Percentiles rank a stretch among this genome's conserved stretches.
Evolutionary conservation across 2,113 vertebrate genomes (phyloP).

Genomic region (Desmodus rotundus): DNA sequence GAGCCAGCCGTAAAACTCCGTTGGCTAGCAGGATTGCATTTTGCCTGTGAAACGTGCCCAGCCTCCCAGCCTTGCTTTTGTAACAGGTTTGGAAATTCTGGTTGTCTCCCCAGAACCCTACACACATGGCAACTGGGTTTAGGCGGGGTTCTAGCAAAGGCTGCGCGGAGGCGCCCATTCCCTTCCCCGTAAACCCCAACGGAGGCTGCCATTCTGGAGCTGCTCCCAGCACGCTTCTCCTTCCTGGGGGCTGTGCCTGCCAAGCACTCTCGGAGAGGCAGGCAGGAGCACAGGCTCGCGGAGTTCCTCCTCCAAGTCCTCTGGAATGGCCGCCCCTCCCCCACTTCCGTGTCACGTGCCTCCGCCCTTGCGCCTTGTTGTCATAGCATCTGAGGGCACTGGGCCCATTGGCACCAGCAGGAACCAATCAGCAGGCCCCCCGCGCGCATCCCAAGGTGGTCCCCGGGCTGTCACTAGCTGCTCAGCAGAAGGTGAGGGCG

Average conservation of each 20-base stretch:
- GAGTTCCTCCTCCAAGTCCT: background rate
- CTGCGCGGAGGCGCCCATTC: background rate
- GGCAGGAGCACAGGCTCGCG: background rate
- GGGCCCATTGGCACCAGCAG: constrained; percentile 1
- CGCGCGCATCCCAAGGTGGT: background rate
- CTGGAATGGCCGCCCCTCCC: background rate
- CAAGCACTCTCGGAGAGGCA: background rate
- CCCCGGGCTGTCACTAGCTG: background rate
- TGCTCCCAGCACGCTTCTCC: background rate
- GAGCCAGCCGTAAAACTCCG: background rate
- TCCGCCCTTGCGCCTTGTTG: constrained; percentile 66
- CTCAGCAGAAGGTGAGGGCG: background rate
- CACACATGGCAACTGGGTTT: background rate
- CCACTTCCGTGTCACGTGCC: background rate
- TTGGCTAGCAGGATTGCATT: background rate
- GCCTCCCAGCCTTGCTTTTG: background rate
- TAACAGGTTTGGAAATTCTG: background rate
- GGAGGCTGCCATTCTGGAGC: background rate
- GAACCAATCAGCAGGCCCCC: constrained; percentile 44
- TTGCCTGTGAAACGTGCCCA: background rate
- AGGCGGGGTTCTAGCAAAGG: background rate
- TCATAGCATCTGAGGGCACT: constrained; percentile 59
- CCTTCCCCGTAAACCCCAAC: background rate
- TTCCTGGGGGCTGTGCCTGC: background rate
- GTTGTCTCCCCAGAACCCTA: background rate